Evolutionary conservation across 2,888 invertebrate species (phyloP).

Genomic region (Alcis repandata): DNA sequence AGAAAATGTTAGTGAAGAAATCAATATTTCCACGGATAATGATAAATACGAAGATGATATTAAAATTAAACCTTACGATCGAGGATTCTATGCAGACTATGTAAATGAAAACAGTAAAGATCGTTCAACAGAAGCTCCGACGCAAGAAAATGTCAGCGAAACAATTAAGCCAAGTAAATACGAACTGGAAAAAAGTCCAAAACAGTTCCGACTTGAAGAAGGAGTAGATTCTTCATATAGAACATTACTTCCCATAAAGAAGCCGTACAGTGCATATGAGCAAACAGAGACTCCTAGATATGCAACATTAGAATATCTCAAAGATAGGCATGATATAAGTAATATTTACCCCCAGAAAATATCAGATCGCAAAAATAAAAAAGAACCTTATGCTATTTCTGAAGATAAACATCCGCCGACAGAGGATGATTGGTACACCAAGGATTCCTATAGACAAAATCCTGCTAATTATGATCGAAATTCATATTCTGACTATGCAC

Average conservation of each 20-base stretch:
- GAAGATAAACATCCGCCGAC: slow-evolving; percentile 38
- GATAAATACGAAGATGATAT: slow-evolving; percentile 20
- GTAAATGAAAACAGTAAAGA: not conserved
- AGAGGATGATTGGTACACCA: slow-evolving; percentile 45
- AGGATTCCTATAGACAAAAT: slow-evolving; percentile 42
- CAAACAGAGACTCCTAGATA: slow-evolving; percentile 49
- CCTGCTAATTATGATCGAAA: slow-evolving; percentile 42
- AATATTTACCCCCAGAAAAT: slow-evolving; percentile 44
- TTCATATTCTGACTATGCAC: slow-evolving; percentile 37
- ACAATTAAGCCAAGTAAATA: slow-evolving; percentile 9
- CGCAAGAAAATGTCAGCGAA: not conserved
- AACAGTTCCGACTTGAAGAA: slow-evolving; percentile 15
- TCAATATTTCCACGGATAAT: not conserved
- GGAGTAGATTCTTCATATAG: slow-evolving; percentile 42
- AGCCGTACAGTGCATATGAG: slow-evolving; percentile 42
- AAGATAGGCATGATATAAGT: slow-evolving; percentile 52
- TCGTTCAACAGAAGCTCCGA: not conserved
- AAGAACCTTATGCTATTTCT: slow-evolving; percentile 30
- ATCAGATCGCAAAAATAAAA: slow-evolving; percentile 15
- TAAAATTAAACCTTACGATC: slow-evolving; percentile 23
- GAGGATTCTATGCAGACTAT: slow-evolving; percentile 27
- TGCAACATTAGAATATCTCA: slow-evolving; percentile 48
- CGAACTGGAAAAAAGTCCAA: not conserved
- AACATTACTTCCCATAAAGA: slow-evolving; percentile 46
- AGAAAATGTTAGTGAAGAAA: slow-evolving; percentile 3